Base-by-base conservation (phyloP, 1,140 invertebrate species). In the Drosophila persimilis region DNA sequence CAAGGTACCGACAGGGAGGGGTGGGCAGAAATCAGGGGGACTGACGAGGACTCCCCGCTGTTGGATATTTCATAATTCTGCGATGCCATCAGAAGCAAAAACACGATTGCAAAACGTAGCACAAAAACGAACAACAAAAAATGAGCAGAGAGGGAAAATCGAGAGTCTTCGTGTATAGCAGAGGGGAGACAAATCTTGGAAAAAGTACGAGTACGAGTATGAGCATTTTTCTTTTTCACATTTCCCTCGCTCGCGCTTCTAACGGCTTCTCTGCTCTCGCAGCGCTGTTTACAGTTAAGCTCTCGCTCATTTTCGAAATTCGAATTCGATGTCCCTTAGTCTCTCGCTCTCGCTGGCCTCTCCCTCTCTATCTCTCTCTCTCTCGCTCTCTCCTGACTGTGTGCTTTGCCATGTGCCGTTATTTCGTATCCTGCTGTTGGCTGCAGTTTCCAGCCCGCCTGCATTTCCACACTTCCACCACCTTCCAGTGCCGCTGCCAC, bases 61-160 rank as follows among this genome's bases (percentile, higher is more conserved):
- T 65, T 60, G 60, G 65, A 59, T 73, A 75, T 86, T 86, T 86
- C 81, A 86, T 86, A 86, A 86, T 86, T 81, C 73, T 65, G 55
- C 72, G 35, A 39, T 39, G 35, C 35, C 35, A 39, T 11, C 35
- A 39, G 11, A 39, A 61, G 55, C 51, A 67, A 46, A 58, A 50
- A 50, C 53, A 35, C 26, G 52, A 67, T 43, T 65, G 70, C 56
- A 61, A 46, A 75, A 41, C 53, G 44, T 60, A 57, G 51, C 51
- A 53, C 43, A 57, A 41, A 57, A 47, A 53, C 64, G 41, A 41
- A 2, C 8, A 31, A 6, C 2, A 22, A n/a, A 24, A 55, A 24
- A 56, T 55, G 54, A 48, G 39, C 58, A 45, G 45, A 62, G 43
- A 56, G 20, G n/a, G 29, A 55, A 39, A 39, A 39, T 39, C 11